Conservation (phyloP, 2,113 vertebrate species). For the Thamnaconus septentrionalis region DNA sequence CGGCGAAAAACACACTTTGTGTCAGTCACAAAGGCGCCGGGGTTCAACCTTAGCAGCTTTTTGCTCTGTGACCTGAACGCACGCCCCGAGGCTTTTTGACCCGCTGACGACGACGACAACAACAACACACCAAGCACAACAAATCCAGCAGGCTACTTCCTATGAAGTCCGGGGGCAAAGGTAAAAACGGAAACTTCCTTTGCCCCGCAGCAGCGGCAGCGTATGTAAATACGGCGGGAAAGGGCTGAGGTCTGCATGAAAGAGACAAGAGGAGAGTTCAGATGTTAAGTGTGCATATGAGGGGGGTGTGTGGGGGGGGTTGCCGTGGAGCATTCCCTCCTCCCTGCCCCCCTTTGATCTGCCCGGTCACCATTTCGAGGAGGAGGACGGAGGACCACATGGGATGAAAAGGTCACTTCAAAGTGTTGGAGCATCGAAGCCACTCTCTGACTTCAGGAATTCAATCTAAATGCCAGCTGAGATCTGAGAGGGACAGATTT, state of each 20-base stretch:
- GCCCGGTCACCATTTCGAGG: conserved; percentile 51
- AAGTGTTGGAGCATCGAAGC: conserved; percentile 6
- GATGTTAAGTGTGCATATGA: conserved; percentile 69
- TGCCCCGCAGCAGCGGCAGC: conserved; percentile 55
- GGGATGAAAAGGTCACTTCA: conserved; percentile 41
- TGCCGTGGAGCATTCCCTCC: not conserved
- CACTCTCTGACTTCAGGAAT: too few relatives aligned
- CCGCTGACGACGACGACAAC: conserved; percentile 79
- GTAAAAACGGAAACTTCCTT: conserved; percentile 56
- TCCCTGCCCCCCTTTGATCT: conserved; percentile 68
- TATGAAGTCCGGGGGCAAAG: conserved; percentile 49
- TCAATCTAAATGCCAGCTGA: too few relatives aligned
- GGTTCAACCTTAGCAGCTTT: conserved; percentile 23
- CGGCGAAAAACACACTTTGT: not conserved
- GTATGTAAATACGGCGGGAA: conserved; percentile 65
- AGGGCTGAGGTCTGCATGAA: conserved; percentile 60
- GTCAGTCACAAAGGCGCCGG: conserved; percentile 17
- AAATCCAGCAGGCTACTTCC: conserved; percentile 75
- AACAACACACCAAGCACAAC: conserved; percentile 80
- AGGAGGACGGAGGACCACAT: conserved; percentile 44
- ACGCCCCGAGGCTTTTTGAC: conserved; percentile 71
- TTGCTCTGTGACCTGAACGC: conserved; percentile 48
- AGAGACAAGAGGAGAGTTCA: conserved; percentile 56
- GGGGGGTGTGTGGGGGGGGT: conserved; percentile 1
- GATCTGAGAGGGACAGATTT: too few relatives aligned